Evolutionary conservation across 2,888 invertebrate genomes (phyloP), one percentile per base, ranked within the genome.

Genomic region (Fragum whitleyi): DNA sequence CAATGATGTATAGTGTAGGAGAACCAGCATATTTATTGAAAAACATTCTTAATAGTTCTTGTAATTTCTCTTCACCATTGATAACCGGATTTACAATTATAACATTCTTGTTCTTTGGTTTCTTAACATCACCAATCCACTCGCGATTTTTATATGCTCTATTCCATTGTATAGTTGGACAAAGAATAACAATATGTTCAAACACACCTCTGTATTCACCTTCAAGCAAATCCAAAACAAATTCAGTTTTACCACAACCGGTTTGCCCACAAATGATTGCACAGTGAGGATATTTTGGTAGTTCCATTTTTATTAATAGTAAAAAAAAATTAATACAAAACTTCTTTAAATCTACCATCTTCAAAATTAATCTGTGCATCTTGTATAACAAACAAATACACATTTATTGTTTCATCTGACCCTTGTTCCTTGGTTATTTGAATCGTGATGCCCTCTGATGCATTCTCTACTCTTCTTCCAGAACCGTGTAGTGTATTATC

Each of bases 331-430:
- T 76, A 82, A 68, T 76, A 80, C n/a, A 51, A 6, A 14, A 69
- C 61, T 47, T 69, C 65, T 67, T 73, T 55, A 61, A 83, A 79
- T 69, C 76, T 65, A 19, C 79, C 75, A 69, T 84, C 73, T 79
- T 68, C 77, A 61, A 81, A 75, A 74, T 85, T 79, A 55, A 81
- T 74, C 61, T 82, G 77, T 32, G 82, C 86, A 69, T 84, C 84
- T 72, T 67, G 65, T 42, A 84, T 76, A 16, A 83, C 76, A 71
- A 53, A 86, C n/a, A 84, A n/a, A 61, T 78, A 74, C 53, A 29
- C n/a, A 74, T 83, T 77, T 36, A 79, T 74, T 72, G 70, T 70
- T 36, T 69, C 59, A 62, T 68, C 53, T 32, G 81, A 29, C 23
- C 68, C 80, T 47, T 29, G 47, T 51, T 57, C 62, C 47, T 82